Base-by-base conservation (phyloP, 2,888 invertebrate species). In the Drymonia ruficornis region DNA sequence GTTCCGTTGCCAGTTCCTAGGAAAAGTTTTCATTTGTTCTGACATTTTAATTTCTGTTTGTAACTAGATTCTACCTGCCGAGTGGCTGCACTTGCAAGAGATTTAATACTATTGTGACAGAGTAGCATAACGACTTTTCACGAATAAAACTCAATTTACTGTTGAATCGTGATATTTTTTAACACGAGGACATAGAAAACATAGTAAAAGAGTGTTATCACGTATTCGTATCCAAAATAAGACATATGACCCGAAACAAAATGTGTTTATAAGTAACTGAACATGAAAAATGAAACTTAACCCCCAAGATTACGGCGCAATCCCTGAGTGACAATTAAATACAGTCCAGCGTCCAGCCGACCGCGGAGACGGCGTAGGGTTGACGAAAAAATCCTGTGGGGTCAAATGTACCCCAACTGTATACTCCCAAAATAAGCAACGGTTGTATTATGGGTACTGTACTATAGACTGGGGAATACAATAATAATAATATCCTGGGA, bases 261-360 rank as follows among this genome's bases (percentile, higher is more conserved):
- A 31, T 2, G 16, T 42, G 2, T 16, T 42, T 54, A 50, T 59
- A 63, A 54, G 45, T 52, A 56, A 53, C 55, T 57, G 12, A 19
- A 19, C 29, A 46, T 47, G 45, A 55, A 67, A 67, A 67, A 61
- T 61, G 53, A 62, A 62, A 67, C 62, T 61, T 65, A 57, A 59
- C 18, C 52, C 43, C 44, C 42, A 48, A 68, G 69, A 71, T 68
- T 65, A 68, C 49, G 40, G 12, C 15, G 23, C 48, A 51, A 58
- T 68, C 62, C 65, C 56, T 29, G 1, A 53, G 51, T 48, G 52
- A 40, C 48, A 23, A 29, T 55, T 49, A 52, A 67, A 53, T 59
- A 52, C 53, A 46, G 55, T 47, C 15, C 23, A 31, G 50, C n/a
- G 55, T 40, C 18, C 44, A 29, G 36, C 48, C 12, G 45, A 50